Evolutionary conservation across 2,797 vertebrate genomes (phyloP).

Genomic region (Lagorchestes hirsutus): DNA sequence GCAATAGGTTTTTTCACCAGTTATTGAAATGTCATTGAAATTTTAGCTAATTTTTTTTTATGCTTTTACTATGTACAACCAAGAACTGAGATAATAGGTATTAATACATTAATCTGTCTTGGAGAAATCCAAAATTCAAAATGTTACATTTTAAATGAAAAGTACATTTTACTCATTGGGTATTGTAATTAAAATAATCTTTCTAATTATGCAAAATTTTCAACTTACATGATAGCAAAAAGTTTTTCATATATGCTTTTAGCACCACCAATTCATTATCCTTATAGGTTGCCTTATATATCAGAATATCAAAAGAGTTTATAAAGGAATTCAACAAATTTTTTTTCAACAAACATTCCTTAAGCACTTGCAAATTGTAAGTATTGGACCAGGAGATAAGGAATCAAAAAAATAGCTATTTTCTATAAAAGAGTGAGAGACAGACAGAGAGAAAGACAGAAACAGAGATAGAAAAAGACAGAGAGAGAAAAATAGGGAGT

Average conservation of each 20-base stretch:
- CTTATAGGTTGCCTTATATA: constrained; percentile 8
- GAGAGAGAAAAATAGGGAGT: neutral
- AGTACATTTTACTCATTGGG: neutral
- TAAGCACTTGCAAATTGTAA: neutral
- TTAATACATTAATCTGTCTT: constrained; percentile 45
- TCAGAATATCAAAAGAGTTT: constrained; percentile 7
- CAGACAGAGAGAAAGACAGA: neutral
- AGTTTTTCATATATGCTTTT: neutral
- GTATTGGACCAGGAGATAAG: neutral
- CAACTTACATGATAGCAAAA: neutral
- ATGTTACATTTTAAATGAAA: neutral
- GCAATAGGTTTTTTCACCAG: constrained; percentile 39
- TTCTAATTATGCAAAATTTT: neutral
- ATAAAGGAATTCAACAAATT: neutral
- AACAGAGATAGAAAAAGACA: neutral
- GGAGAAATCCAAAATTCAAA: constrained; percentile 43
- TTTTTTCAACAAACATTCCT: neutral
- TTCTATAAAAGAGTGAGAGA: neutral
- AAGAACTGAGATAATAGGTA: constrained; percentile 48
- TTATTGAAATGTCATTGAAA: constrained; percentile 44
- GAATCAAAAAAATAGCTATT: neutral
- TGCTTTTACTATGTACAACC: constrained; percentile 53
- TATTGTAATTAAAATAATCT: neutral
- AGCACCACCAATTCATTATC: neutral
- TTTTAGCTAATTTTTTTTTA: constrained; percentile 48